phyloP scores from a whole-genome alignment of 2,797 vertebrate species.

The Merluccius polli region DNA sequence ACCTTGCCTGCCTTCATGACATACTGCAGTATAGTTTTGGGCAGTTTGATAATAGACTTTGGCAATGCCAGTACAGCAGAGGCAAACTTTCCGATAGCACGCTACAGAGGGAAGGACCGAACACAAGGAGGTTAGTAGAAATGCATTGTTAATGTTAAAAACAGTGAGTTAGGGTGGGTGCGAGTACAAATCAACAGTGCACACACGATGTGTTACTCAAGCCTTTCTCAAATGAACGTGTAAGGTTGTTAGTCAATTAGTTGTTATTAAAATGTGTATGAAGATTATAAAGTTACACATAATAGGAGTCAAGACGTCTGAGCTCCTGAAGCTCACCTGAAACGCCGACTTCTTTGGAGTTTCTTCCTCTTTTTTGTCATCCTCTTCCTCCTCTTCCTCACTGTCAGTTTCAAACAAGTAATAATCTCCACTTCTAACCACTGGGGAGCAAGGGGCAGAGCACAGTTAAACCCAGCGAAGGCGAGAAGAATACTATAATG shows the following conservation, averaged over 20 bases:
- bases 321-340: conserved; percentile 59
- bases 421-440: conserved; percentile 99
- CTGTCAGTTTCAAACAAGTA: conserved; percentile 99
- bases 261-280: not conserved
- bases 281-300: not conserved
- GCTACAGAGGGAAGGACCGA: conserved; percentile 86
- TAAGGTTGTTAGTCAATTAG: not conserved
- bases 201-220: not conserved
- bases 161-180: not conserved
- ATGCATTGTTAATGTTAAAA: conserved; percentile 21
- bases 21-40: conserved; percentile 98
- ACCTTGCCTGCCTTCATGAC: conserved; percentile 98
- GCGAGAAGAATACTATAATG: not conserved
- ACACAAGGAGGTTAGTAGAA: conserved; percentile 60
- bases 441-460: conserved; percentile 70
- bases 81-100: conserved; percentile 98
- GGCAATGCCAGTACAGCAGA: conserved; percentile 98
- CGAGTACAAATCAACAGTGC: not conserved
- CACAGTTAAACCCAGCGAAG: conserved; percentile 37
- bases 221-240: not conserved
- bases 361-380: conserved; percentile 88
- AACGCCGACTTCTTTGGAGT: conserved; percentile 90
- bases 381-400: conserved; percentile 94
- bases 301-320: not conserved
- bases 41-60: conserved; percentile 98